Evolutionary conservation across 1,140 invertebrate species (phyloP).

Genomic region (Vanessa tameamea): DNA sequence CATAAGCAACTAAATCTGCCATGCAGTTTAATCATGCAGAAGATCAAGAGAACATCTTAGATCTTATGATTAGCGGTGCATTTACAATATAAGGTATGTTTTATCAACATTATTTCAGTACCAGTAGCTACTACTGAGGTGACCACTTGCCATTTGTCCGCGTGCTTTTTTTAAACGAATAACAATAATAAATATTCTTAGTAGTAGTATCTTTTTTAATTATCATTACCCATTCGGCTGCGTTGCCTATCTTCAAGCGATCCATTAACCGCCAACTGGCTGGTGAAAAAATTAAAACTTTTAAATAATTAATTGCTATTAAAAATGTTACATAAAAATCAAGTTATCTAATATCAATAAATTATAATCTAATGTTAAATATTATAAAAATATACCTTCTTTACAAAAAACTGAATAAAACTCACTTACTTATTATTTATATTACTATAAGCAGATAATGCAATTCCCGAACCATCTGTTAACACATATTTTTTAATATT

Average conservation of each 20-base stretch:
- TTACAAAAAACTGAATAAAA: background rate
- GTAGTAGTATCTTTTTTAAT: background rate
- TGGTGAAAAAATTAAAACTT: background rate
- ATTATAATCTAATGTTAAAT: too few relatives aligned
- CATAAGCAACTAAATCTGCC: too few relatives aligned
- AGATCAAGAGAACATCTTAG: too few relatives aligned
- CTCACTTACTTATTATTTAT: constrained; percentile 2
- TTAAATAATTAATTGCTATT: background rate
- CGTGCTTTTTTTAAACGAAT: too few relatives aligned
- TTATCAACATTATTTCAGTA: too few relatives aligned
- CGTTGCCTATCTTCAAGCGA: background rate
- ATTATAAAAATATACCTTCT: too few relatives aligned
- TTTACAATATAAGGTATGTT: too few relatives aligned
- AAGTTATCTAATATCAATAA: background rate
- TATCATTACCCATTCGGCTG: background rate
- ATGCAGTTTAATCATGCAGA: too few relatives aligned
- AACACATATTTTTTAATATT: background rate
- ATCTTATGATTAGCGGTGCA: too few relatives aligned
- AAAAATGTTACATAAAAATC: background rate
- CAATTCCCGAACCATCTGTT: background rate
- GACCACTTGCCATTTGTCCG: too few relatives aligned
- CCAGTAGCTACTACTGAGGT: too few relatives aligned
- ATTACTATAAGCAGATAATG: background rate
- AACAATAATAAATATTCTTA: too few relatives aligned
- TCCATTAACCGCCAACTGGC: background rate